Evolutionary conservation across 2,113 vertebrate species (phyloP).

Genomic region (Crotophaga sulcirostris): DNA sequence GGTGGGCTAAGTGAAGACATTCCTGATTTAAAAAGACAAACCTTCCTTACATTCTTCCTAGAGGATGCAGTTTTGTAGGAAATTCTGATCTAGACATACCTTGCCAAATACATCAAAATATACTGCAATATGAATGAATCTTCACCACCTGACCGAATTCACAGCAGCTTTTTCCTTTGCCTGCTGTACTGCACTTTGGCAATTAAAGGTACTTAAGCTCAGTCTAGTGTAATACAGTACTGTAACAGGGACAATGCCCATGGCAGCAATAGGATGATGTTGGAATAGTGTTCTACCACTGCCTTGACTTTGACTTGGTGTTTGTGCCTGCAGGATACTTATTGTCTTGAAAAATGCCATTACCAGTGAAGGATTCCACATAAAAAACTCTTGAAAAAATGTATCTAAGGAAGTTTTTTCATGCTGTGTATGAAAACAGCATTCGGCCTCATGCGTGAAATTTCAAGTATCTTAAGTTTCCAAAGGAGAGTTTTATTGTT

Average conservation of each 20-base stretch:
- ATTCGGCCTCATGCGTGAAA: background rate
- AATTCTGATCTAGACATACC: background rate
- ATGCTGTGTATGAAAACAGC: background rate
- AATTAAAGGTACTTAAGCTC: background rate
- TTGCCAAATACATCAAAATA: background rate
- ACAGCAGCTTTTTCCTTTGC: background rate
- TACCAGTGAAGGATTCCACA: background rate
- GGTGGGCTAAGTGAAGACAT: background rate
- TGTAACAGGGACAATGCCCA: fast-evolving
- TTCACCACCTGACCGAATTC: background rate
- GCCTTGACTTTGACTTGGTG: background rate
- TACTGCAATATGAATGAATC: background rate
- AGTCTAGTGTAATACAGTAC: background rate
- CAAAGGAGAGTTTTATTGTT: background rate
- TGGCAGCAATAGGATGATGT: fast-evolving
- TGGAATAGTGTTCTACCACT: background rate
- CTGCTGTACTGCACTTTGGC: background rate
- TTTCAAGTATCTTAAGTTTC: background rate
- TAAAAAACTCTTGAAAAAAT: background rate
- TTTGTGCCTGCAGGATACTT: background rate
- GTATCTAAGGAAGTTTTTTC: background rate
- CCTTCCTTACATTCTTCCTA: background rate
- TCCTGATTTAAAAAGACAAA: background rate
- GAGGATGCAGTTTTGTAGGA: background rate
- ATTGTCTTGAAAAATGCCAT: background rate